A percentile compares a stretch with the other conserved stretches of the same genome.
phyloP scores from a whole-genome alignment of 2,888 invertebrate genomes.

The Lasius fuliginosus region DNA sequence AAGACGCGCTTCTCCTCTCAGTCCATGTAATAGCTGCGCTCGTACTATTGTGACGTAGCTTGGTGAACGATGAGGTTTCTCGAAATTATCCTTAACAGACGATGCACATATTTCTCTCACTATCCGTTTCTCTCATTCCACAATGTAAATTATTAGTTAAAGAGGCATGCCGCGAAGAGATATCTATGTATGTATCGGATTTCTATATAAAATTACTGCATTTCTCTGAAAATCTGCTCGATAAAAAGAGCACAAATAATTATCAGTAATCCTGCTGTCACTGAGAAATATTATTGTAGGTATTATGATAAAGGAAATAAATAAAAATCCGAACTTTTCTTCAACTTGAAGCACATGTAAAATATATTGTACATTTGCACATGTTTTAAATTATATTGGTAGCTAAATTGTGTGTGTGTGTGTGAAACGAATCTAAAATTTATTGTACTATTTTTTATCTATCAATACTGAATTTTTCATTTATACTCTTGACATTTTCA shows the following conservation, averaged over 20 bases:
- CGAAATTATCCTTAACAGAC: constrained; percentile 11
- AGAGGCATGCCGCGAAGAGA: neutral
- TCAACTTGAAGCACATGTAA: neutral
- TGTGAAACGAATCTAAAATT: constrained; percentile 21
- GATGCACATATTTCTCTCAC: neutral
- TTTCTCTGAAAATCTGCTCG: neutral
- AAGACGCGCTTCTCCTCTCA: constrained; percentile 38
- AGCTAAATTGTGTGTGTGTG: neutral
- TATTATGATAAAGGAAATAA: neutral
- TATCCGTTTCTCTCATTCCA: neutral
- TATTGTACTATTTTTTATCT: neutral
- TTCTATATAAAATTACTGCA: neutral
- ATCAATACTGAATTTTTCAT: constrained; percentile 27
- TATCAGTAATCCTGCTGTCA: neutral
- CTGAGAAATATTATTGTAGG: neutral
- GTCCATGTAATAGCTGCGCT: constrained; percentile 22
- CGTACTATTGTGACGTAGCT: constrained; percentile 2
- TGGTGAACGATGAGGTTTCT: constrained; percentile 7
- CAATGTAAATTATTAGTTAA: constrained; percentile 26
- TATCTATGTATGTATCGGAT: neutral
- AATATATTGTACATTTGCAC: neutral
- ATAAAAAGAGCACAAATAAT: neutral
- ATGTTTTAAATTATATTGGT: neutral
- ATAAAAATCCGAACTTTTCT: neutral
- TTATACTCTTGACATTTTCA: constrained; percentile 6